These are phyloP conservation scores for Caenorhabditis tropicalis DNA, from an alignment of 1,140 invertebrate species.

Conservation along the genomic window DNA sequence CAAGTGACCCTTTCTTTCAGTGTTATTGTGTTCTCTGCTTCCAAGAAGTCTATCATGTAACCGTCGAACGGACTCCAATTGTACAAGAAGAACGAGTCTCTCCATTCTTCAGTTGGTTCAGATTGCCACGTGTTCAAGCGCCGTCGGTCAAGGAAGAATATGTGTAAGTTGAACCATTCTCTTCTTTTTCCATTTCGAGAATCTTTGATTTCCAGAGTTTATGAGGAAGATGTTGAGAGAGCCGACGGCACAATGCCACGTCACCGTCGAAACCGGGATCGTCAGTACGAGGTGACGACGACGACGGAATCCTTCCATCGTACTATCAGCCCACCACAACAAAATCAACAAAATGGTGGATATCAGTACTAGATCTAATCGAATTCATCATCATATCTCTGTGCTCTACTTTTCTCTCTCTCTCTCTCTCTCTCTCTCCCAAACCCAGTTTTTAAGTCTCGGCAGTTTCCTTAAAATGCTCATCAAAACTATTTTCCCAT, in stretches of 20 bases:
- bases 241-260: conserved; percentile 47
- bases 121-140: conserved; percentile 70
- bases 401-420: background rate
- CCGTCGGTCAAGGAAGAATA: conserved; percentile 72
- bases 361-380: conserved; percentile 30
- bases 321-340: conserved; percentile 64
- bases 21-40: conserved; percentile 71
- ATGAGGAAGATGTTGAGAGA: conserved; percentile 70
- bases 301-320: conserved; percentile 72
- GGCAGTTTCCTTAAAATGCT: background rate
- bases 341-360: conserved; percentile 24
- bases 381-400: background rate
- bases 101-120: conserved; percentile 71
- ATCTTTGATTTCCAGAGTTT: conserved; percentile 67
- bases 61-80: conserved; percentile 59
- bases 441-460: conserved; percentile 27
- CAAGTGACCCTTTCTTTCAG: conserved; percentile 58
- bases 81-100: conserved; percentile 62
- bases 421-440: background rate
- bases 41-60: conserved; percentile 71
- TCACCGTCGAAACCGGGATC: conserved; percentile 66
- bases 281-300: conserved; percentile 70
- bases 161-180: conserved; percentile 62
- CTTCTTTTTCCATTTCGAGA: background rate
- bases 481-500: background rate